Conservation (phyloP, 1,140 invertebrate genomes). For the Lordiphosa clarofinis region DNA sequence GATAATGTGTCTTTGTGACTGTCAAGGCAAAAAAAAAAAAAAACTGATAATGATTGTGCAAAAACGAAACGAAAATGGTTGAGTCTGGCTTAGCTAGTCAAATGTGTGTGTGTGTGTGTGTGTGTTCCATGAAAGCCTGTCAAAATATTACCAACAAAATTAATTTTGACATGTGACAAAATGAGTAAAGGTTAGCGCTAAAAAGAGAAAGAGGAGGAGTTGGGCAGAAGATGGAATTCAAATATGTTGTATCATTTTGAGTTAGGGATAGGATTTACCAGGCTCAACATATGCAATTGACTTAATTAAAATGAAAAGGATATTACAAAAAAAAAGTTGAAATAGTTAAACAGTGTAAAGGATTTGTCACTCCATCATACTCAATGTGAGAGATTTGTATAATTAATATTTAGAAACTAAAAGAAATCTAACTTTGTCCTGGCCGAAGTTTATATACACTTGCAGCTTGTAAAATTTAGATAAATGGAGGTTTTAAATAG, state of each 20-base stretch:
- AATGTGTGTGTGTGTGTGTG: conserved; percentile 35
- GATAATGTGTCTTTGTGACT: conserved; percentile 21
- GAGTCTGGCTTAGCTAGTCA: conserved; percentile 24
- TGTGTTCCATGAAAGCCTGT: conserved; percentile 57
- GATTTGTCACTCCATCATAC: too few relatives aligned
- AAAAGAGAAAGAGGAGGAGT: neutral
- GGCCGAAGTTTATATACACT: too few relatives aligned
- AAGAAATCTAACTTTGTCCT: too few relatives aligned
- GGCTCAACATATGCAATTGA: too few relatives aligned
- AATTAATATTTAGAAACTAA: too few relatives aligned
- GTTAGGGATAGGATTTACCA: too few relatives aligned
- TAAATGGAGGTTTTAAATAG: too few relatives aligned
- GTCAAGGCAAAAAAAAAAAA: conserved; percentile 19
- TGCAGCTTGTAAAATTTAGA: too few relatives aligned
- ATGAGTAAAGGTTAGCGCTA: conserved; percentile 45
- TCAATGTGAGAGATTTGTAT: too few relatives aligned
- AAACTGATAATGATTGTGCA: conserved; percentile 34
- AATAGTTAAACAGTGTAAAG: too few relatives aligned
- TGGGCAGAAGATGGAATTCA: conserved; percentile 1
- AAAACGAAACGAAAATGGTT: conserved; percentile 9
- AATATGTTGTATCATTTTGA: conserved; percentile 7
- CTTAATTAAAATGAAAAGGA: too few relatives aligned
- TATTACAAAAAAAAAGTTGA: too few relatives aligned
- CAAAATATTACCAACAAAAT: conserved; percentile 69
- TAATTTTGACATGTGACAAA: conserved; percentile 74